Base-by-base conservation (phyloP, 2,797 vertebrate species). In the Tangara arthus region DNA sequence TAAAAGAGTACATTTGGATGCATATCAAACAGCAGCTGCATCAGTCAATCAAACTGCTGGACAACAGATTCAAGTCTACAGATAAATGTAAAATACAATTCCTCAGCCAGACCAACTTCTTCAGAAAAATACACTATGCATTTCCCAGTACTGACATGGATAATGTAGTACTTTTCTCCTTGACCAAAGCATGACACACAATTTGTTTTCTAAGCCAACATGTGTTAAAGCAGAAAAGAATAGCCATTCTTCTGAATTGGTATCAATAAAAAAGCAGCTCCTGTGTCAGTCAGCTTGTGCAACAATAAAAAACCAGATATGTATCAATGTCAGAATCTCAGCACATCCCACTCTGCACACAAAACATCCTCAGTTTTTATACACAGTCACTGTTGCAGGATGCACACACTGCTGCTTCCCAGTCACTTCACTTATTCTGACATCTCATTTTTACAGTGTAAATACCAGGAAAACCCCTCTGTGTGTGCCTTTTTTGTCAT, bases 11-110 rank as follows among this genome's bases (percentile, higher is more conserved):
- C 55, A 76, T 84, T 75, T 82, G 53, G 81, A 82, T 84, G 69
- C 42, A 35, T 69, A 89, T 60, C 88, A 86, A 91, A 71, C 56
- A 81, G 65, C 77, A 78, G 56, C 63, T 86, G 37, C 42, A 66
- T 60, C 82, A 89, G 52, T 90, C 89, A 84, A 75, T 90, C 95
- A 75, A 59, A 71, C 22, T 80, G 41, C 82, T 84, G 82, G 72
- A 84, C 46, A 82, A 71, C 42, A 19, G 35, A 92, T 78, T 47
- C 82, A 64, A 68, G 61, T 80, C 65, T 87, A 83, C 23, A 83
- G 64, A 93, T 47, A 91, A 94, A 85, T 6, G 8, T 87, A 59
- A 93, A 95, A 82, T 35, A 79, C 76, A 86, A 79, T 32, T 60
- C 37, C 47, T 41, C 53, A 57, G 47, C 28, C 71, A 87, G 44